A percentile compares a stretch with the other conserved stretches of the same genome.
Conservation (phyloP, 2,797 vertebrate species). For the Pipistrellus pygmaeus region DNA sequence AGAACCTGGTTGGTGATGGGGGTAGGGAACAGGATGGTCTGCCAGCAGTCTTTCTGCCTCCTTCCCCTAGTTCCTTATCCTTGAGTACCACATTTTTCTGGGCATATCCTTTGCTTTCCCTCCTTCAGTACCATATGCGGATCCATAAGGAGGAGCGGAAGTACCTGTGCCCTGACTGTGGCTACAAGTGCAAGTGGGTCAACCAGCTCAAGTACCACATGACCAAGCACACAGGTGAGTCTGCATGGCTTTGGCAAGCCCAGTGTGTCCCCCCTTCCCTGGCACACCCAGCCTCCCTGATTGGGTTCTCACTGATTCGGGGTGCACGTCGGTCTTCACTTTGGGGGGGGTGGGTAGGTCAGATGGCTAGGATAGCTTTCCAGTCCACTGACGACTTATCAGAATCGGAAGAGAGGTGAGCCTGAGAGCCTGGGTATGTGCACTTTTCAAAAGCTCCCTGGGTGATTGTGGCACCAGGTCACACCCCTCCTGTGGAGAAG, state of each 20-base stretch:
- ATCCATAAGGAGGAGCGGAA: conserved; percentile 98
- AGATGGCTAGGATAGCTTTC: not conserved
- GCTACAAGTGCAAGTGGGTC: conserved; percentile 99
- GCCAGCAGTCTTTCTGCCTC: not conserved
- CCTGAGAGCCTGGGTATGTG: not conserved
- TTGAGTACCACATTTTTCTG: not conserved
- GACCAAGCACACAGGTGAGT: conserved; percentile 97
- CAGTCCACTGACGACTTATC: not conserved
- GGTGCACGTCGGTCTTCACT: not conserved
- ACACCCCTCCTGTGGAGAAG: not conserved
- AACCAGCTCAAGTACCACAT: conserved; percentile 99
- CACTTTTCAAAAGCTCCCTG: not conserved
- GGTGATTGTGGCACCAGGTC: not conserved
- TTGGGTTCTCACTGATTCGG: not conserved
- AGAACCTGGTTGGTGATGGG: not conserved
- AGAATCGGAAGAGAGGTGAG: not conserved
- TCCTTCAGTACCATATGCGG: conserved; percentile 95
- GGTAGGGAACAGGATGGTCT: not conserved
- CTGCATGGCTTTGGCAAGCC: not conserved
- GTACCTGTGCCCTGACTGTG: conserved; percentile 97
- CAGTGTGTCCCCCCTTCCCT: not conserved
- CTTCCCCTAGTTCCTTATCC: not conserved
- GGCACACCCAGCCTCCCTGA: not conserved
- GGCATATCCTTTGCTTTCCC: not conserved
- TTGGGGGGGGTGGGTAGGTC: not conserved